Conservation (phyloP, 2,797 vertebrate species). For the Delichon dasypus region DNA sequence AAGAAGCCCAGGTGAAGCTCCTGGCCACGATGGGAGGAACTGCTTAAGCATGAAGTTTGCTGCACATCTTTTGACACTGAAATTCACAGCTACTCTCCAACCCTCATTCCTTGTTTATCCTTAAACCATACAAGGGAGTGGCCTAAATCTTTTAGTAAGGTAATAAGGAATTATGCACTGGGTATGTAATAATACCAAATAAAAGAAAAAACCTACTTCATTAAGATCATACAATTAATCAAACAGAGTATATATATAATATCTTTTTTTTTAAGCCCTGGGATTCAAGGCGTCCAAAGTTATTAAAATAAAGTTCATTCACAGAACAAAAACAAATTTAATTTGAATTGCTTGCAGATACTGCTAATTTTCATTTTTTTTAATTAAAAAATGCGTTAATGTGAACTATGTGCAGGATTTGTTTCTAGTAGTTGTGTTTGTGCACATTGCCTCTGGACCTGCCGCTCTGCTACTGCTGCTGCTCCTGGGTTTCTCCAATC, state of each 20-base stretch:
- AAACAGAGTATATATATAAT: constrained; percentile 87
- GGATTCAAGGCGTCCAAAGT: constrained; percentile 99
- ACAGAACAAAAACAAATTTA: constrained; percentile 99
- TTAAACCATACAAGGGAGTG: constrained; percentile 42
- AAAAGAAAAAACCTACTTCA: constrained; percentile 83
- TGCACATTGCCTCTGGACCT: constrained; percentile 79
- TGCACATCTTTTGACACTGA: constrained; percentile 69
- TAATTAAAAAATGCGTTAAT: constrained; percentile 86
- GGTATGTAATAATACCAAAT: constrained; percentile 85
- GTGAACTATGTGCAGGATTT: constrained; percentile 85
- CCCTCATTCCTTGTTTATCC: constrained; percentile 29
- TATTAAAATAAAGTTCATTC: constrained; percentile 99
- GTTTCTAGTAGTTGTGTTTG: constrained; percentile 81
- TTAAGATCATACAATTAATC: constrained; percentile 89
- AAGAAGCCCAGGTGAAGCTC: neutral
- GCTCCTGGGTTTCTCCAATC: constrained; percentile 62
- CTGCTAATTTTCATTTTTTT: constrained; percentile 98
- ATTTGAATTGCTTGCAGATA: constrained; percentile 99
- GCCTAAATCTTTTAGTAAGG: constrained; percentile 14
- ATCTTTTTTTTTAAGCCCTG: constrained; percentile 90
- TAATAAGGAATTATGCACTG: constrained; percentile 74
- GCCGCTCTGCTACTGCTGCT: constrained; percentile 71
- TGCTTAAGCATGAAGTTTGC: constrained; percentile 17
- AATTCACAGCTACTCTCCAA: constrained; percentile 48
- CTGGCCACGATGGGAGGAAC: neutral